Conservation (phyloP, 2,888 invertebrate species). For the Andricus curvator region DNA sequence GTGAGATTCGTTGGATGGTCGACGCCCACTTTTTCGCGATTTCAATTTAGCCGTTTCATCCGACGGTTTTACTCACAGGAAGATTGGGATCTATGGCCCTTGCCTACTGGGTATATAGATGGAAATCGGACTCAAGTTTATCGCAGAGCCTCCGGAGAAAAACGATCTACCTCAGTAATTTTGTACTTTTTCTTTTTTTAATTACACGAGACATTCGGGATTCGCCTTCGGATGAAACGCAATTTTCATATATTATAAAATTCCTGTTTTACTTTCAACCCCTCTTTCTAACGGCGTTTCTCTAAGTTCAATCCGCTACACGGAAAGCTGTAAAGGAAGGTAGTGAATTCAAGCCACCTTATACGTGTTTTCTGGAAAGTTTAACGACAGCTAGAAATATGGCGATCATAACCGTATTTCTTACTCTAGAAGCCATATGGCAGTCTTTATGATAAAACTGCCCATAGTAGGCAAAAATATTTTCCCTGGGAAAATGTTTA, state of each 20-base stretch:
- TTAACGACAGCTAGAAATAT: constrained; percentile 35
- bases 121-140: constrained; percentile 42
- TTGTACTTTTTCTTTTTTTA: constrained; percentile 16
- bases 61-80: constrained; percentile 61
- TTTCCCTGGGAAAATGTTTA: constrained; percentile 6
- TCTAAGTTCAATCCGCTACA: constrained; percentile 1
- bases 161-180: constrained; percentile 33
- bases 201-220: constrained; percentile 34
- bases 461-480: constrained; percentile 25
- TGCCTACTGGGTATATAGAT: constrained; percentile 46
- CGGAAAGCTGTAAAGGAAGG: constrained; percentile 13
- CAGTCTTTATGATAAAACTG: constrained; percentile 25
- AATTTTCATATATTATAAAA: neutral
- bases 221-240: neutral
- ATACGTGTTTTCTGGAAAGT: constrained; percentile 34
- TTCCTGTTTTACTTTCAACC: neutral
- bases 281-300: neutral
- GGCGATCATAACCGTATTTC: constrained; percentile 28
- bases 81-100: constrained; percentile 59
- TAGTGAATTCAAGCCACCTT: constrained; percentile 34
- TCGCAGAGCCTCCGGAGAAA: constrained; percentile 34
- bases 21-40: constrained; percentile 74
- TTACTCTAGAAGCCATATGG: constrained; percentile 26
- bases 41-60: constrained; percentile 72
- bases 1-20: constrained; percentile 63